Evolutionary conservation across 1,140 invertebrate genomes (phyloP), one percentile per base, ranked within the genome.

Genomic region (Atta texana): DNA sequence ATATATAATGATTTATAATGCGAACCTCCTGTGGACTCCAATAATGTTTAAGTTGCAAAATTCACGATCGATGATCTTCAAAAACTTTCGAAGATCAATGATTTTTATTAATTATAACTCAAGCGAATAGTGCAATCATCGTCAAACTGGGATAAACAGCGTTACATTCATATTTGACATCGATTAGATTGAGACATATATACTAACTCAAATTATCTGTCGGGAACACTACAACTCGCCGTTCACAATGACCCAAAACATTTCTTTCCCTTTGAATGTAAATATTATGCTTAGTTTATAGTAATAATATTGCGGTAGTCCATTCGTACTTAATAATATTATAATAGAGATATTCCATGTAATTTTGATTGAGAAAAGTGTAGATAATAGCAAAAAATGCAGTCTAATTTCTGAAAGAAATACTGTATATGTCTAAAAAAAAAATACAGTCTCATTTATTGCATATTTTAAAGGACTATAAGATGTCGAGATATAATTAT

Each of bases 201-300:
- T 49, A 44, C 39, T 44, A 10, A 24, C 28, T 66, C 16, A 21
- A 77, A 77, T 64, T 18, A 21, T n/a, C 57, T 44, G 8, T 4
- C 39, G 24, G 16, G 18, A 1, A 21, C 10, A 21, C 16, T 16
- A 77, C 14, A 24, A 10, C 5, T 68, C 21, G 16, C 18, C 2
- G 24, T 16, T 66, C 66, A 31, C 7, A 31, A 55, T 16, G 39
- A 68, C 1, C 31, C 77, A 39, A 53, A 80, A 80, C 31, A 80
- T 69, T 21, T 64, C 24, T 66, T 31, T 39, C 4, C 49, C 14
- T 16, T 80, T 18, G n/a, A 55, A 69, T 24, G 77, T 80, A 80
- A 80, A 80, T 80, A 80, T 80, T 80, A 80, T 80, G 63, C 7
- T 53, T 21, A 10, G 28, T 55, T 69, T 12, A 14, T 78, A 66